Evolutionary conservation across 2,113 vertebrate species (phyloP).

Genomic region (Antechinus flavipes): DNA sequence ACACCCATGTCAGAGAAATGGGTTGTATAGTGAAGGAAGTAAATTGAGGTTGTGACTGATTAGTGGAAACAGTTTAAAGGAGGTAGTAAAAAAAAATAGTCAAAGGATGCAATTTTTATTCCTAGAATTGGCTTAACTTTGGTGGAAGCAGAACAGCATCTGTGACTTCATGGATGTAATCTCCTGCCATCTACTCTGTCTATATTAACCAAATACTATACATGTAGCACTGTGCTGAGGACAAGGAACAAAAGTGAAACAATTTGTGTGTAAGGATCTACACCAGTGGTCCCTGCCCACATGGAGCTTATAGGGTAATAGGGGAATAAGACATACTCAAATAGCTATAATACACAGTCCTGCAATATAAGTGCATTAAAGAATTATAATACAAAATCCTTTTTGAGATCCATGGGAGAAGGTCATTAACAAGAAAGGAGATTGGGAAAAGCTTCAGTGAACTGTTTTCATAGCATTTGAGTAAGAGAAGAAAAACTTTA

Average conservation of each 20-base stretch:
- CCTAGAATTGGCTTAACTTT: neutral
- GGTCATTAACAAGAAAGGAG: neutral
- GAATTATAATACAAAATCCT: neutral
- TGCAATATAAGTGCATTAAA: neutral
- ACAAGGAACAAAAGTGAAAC: neutral
- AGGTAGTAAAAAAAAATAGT: neutral
- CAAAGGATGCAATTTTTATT: neutral
- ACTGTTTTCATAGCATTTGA: neutral
- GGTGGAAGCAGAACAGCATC: neutral
- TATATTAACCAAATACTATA: neutral
- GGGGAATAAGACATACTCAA: neutral
- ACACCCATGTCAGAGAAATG: neutral
- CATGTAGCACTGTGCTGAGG: neutral
- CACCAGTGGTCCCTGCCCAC: neutral
- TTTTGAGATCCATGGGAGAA: neutral
- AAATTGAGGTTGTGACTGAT: neutral
- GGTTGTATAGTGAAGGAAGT: neutral
- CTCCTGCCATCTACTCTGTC: neutral
- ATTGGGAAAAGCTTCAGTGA: neutral
- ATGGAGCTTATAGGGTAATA: neutral
- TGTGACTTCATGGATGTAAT: neutral
- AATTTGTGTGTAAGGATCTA: neutral
- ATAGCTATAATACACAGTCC: neutral
- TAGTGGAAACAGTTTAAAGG: neutral
- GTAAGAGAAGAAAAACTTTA: neutral